Conservation (phyloP, 2,113 vertebrate genomes). For the Vulpes vulpes region DNA sequence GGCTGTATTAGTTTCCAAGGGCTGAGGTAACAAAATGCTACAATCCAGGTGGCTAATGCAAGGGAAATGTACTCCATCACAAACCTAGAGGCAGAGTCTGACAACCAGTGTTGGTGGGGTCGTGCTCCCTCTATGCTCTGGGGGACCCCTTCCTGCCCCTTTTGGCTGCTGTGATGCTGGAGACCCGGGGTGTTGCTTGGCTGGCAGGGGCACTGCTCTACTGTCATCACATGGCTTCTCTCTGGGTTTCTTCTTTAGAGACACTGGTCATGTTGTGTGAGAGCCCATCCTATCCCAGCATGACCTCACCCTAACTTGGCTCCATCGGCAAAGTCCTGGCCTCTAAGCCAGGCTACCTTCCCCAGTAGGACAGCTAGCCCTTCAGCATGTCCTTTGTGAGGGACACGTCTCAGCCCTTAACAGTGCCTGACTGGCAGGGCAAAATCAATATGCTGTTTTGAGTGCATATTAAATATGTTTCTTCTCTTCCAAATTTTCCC, state of each 20-base stretch:
- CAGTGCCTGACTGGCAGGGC: fast-evolving
- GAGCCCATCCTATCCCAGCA: fast-evolving
- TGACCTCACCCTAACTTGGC: not conserved
- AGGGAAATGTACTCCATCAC: not conserved
- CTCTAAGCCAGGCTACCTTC: not conserved
- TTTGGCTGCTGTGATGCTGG: fast-evolving
- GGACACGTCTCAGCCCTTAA: not conserved
- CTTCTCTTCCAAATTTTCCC: no score
- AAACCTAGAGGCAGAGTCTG: not conserved
- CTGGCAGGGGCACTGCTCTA: fast-evolving
- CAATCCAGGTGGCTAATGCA: fast-evolving
- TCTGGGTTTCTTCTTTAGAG: no score
- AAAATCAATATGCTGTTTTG: no score
- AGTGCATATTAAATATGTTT: fast-evolving
- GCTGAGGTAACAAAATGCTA: no score
- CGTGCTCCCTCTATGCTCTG: fast-evolving
- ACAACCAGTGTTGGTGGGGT: fast-evolving
- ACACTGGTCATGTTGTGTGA: fast-evolving
- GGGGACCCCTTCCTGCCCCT: fast-evolving
- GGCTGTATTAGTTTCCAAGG: not conserved
- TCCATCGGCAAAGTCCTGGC: no score
- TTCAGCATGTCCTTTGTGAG: fast-evolving
- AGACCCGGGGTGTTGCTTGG: fast-evolving
- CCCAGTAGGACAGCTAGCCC: no score
- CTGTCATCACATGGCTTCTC: not conserved